phyloP scores from a whole-genome alignment of 2,113 vertebrate species.

The Euleptes europaea region DNA sequence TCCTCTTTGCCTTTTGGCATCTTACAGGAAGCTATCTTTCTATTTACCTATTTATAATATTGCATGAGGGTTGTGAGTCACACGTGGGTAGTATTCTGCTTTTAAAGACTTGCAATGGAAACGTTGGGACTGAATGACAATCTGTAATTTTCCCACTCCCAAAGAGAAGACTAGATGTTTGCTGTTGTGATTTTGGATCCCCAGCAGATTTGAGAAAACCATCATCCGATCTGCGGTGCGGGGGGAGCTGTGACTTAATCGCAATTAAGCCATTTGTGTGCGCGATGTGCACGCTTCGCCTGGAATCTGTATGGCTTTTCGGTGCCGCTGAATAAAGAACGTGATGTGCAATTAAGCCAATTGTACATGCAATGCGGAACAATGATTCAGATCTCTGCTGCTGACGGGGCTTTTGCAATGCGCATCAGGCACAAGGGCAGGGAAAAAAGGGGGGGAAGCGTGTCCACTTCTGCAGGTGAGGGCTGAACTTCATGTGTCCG shows the following conservation, averaged over 20 bases:
- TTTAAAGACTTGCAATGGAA: not conserved
- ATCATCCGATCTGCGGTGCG: not conserved
- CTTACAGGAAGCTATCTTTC: too few relatives aligned
- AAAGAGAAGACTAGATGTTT: not conserved
- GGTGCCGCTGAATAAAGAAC: not conserved
- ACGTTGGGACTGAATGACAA: not conserved
- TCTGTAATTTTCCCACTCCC: not conserved
- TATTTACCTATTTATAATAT: too few relatives aligned
- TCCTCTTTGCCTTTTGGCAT: too few relatives aligned
- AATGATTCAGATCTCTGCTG: not conserved
- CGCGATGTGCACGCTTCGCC: not conserved
- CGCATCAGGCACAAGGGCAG: not conserved
- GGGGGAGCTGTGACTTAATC: not conserved
- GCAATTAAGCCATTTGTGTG: constrained; percentile 16
- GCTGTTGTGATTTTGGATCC: not conserved
- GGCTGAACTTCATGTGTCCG: too few relatives aligned
- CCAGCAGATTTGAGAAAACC: not conserved
- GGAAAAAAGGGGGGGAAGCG: not conserved
- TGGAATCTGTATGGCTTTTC: not conserved
- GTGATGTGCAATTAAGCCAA: constrained; percentile 20
- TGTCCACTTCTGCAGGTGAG: not conserved
- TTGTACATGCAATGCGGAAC: not conserved
- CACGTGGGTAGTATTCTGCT: not conserved
- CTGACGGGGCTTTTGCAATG: not conserved
- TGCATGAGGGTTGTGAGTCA: not conserved